Percentiles rank a stretch among this genome's conserved stretches.
phyloP scores from a whole-genome alignment of 1,140 invertebrate genomes.

The Episyrphus balteatus region DNA sequence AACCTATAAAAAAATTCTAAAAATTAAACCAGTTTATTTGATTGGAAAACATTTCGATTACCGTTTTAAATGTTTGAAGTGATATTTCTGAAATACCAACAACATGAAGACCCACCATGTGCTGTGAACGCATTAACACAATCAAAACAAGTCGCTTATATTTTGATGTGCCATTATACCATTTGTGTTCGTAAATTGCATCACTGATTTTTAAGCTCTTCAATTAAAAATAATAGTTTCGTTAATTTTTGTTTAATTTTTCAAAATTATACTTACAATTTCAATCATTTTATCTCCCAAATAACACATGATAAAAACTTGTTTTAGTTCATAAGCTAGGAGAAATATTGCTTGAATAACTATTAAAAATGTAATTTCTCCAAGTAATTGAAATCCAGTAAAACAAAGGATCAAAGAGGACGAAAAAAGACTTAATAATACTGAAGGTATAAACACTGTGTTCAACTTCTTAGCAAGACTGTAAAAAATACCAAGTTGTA shows the following conservation, averaged over 20 bases:
- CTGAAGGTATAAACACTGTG: constrained; percentile 2
- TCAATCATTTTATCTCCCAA: constrained; percentile 4
- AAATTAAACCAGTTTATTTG: not conserved
- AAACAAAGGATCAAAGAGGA: constrained; percentile 8
- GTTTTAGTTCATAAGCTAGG: constrained; percentile 5
- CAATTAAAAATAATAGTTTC: no score
- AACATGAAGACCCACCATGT: constrained; percentile 1
- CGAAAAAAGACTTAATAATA: constrained; percentile 2
- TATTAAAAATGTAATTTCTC: constrained; percentile 2
- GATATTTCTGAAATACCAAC: constrained; percentile 3
- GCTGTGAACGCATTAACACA: not conserved
- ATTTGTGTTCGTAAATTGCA: constrained; percentile 6
- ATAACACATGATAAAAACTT: constrained; percentile 5
- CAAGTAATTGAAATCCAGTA: constrained; percentile 3
- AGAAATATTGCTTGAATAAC: constrained; percentile 2
- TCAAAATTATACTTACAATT: constrained; percentile 4
- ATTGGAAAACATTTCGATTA: no score
- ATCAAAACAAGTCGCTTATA: constrained; percentile 1
- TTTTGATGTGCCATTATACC: constrained; percentile 2
- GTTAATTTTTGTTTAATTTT: no score
- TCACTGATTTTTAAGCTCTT: not conserved
- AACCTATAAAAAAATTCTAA: constrained; percentile 1
- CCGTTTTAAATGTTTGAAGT: not conserved
- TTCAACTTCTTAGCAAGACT: constrained; percentile 2
- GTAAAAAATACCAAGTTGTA: no score